These are phyloP conservation scores for Lutjanus campechanus DNA, from an alignment of 2,797 vertebrate species.

Conservation along the genomic window DNA sequence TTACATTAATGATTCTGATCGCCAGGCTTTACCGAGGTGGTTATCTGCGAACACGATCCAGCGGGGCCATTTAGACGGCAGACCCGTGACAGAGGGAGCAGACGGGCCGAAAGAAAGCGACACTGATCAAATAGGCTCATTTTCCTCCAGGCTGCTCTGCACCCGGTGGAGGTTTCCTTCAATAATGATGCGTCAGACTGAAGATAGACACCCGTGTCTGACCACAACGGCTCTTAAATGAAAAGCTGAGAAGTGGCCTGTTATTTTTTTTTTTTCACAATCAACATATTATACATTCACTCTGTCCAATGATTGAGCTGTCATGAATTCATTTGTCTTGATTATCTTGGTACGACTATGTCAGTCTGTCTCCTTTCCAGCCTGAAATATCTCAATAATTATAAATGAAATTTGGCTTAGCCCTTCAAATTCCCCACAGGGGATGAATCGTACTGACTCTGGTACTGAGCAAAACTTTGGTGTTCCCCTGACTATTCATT, in stretches of 20 bases:
- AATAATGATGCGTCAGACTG: slow-evolving; percentile 53
- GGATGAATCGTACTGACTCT: not conserved
- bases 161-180: slow-evolving; percentile 36
- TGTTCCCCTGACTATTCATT: not conserved
- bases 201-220: slow-evolving; percentile 31
- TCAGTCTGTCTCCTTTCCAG: not conserved
- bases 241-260: slow-evolving; percentile 9
- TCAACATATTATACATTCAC: not conserved
- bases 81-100: slow-evolving; percentile 41
- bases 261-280: slow-evolving; percentile 11
- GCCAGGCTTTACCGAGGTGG: slow-evolving; percentile 63
- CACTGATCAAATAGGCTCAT: slow-evolving; percentile 60
- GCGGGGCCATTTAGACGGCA: slow-evolving; percentile 51
- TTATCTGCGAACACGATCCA: slow-evolving; percentile 71
- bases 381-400: not conserved
- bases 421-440: not conserved
- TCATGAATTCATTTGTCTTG: not conserved
- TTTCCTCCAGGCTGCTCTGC: slow-evolving; percentile 54
- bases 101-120: slow-evolving; percentile 44
- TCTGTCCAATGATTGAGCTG: not conserved
- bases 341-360: not conserved
- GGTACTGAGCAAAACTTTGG: not conserved
- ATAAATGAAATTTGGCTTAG: not conserved
- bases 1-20: slow-evolving; percentile 82
- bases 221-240: slow-evolving; percentile 37